Evolutionary conservation across 1,140 invertebrate genomes (phyloP).

Genomic region (Drosophila nannoptera): DNA sequence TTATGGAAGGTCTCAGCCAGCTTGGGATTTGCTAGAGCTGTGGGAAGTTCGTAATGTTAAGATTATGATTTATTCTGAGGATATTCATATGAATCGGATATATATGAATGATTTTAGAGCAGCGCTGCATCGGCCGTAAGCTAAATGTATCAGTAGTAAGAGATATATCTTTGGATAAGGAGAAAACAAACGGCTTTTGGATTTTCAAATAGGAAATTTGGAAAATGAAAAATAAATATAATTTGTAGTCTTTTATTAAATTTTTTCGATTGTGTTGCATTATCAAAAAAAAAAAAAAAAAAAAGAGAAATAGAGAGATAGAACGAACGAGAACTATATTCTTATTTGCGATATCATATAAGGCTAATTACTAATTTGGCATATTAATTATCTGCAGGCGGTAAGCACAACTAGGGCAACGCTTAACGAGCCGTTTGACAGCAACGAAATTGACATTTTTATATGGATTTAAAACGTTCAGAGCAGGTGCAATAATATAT

Average conservation of each 20-base stretch:
- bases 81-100: neutral
- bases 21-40: neutral
- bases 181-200: no score
- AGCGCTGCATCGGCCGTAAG: constrained; percentile 57
- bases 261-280: constrained; percentile 50
- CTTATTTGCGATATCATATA: neutral
- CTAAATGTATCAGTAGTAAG: constrained; percentile 14
- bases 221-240: neutral
- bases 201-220: no score
- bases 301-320: neutral
- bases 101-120: constrained; percentile 10
- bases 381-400: constrained; percentile 29
- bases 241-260: neutral
- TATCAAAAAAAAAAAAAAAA: constrained; percentile 10
- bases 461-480: constrained; percentile 29
- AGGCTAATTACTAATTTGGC: constrained; percentile 12
- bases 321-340: constrained; percentile 1
- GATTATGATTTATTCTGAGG: neutral
- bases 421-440: constrained; percentile 19
- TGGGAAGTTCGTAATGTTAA: neutral
- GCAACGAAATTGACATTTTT: constrained; percentile 16
- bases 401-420: constrained; percentile 4
- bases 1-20: neutral
- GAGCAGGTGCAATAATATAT: constrained; percentile 14
- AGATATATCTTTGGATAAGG: no score